A percentile compares a stretch with the other conserved stretches of the same genome.
Evolutionary conservation across 2,113 vertebrate species (phyloP).

Genomic region (Dolichotis patagonum): DNA sequence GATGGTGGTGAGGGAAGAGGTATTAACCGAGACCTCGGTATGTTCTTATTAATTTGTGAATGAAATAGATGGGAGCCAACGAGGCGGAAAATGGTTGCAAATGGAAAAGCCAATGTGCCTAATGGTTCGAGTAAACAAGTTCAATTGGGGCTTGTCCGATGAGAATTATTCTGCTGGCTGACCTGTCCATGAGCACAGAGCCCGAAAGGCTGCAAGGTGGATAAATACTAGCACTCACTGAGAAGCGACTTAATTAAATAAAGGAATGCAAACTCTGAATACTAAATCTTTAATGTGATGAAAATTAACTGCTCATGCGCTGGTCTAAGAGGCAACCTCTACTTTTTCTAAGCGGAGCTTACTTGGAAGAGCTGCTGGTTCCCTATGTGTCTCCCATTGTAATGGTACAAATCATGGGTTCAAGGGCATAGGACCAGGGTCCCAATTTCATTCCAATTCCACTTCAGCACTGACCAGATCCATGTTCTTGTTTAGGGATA

Average conservation of each 20-base stretch:
- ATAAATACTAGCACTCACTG: neutral
- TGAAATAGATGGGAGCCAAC: constrained; percentile 74
- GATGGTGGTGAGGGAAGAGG: constrained; percentile 11
- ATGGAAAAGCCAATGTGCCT: constrained; percentile 71
- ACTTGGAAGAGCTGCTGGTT: neutral
- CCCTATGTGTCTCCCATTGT: neutral
- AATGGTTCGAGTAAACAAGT: constrained; percentile 60
- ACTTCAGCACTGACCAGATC: neutral
- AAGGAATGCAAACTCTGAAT: neutral
- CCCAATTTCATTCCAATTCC: neutral
- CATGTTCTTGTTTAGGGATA: neutral
- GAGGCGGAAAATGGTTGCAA: constrained; percentile 78
- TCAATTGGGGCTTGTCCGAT: constrained; percentile 57
- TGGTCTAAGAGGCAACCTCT: neutral
- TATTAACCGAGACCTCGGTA: constrained; percentile 55
- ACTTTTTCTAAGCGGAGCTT: neutral
- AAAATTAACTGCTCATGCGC: neutral
- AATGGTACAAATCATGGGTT: neutral
- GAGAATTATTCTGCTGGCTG: constrained; percentile 27
- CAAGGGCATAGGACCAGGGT: neutral
- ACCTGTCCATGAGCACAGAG: constrained; percentile 43
- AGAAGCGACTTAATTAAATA: constrained; percentile 35
- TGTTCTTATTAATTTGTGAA: constrained; percentile 59
- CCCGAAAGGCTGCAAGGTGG: neutral
- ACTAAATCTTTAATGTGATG: neutral